phyloP scores from a whole-genome alignment of 1,140 invertebrate species.

The Drosophila fuyamai region DNA sequence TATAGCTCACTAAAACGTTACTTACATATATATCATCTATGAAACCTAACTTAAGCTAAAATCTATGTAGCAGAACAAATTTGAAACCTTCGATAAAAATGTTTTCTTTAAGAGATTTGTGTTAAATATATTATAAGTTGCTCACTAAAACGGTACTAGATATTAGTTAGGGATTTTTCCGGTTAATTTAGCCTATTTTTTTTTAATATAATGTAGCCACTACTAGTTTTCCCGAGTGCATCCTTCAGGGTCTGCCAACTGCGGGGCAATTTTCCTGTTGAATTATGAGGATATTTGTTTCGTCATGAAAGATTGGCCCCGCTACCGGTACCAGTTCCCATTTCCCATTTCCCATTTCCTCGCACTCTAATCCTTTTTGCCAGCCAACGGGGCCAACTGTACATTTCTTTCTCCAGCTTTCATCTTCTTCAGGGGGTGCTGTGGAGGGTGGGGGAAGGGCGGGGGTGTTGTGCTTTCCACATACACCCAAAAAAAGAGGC shows the following conservation, averaged over 20 bases:
- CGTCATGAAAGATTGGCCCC: slow-evolving; percentile 82
- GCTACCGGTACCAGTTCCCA: slow-evolving; percentile 24
- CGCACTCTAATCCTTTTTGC: slow-evolving; percentile 66
- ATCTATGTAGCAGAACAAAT: too few relatives aligned
- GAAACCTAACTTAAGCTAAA: too few relatives aligned
- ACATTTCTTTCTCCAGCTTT: slow-evolving; percentile 48
- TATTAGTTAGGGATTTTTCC: too few relatives aligned
- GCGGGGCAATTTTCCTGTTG: slow-evolving; percentile 79
- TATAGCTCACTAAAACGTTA: too few relatives aligned
- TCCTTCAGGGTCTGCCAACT: slow-evolving; percentile 34
- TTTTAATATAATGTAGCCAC: too few relatives aligned
- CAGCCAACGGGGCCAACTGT: slow-evolving; percentile 49
- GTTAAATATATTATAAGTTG: too few relatives aligned
- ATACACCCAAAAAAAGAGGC: background rate
- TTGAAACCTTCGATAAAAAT: too few relatives aligned
- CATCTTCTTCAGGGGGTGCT: slow-evolving; percentile 22
- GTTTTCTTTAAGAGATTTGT: too few relatives aligned
- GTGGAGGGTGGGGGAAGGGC: background rate
- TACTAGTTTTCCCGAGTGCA: background rate
- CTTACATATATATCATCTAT: too few relatives aligned
- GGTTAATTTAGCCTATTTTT: too few relatives aligned
- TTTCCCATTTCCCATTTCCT: slow-evolving; percentile 14
- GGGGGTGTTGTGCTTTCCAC: background rate
- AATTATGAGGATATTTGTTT: slow-evolving; percentile 83
- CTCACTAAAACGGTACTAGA: too few relatives aligned